phyloP scores from a whole-genome alignment of 2,113 vertebrate species.

The Lamprologus speciosus region DNA sequence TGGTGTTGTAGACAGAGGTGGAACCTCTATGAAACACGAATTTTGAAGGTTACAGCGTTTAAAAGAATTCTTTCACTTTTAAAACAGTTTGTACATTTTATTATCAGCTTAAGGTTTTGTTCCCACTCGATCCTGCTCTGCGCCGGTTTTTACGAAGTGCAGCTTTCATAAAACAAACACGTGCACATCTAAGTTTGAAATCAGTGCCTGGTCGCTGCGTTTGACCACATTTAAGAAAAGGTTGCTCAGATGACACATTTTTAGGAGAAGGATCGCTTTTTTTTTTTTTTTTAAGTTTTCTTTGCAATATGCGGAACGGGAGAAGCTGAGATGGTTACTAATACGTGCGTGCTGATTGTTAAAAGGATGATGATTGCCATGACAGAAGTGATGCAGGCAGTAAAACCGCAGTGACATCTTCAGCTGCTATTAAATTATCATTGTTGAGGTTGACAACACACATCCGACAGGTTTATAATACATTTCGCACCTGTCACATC shows the following conservation, averaged over 20 bases:
- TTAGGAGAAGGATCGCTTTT: background rate
- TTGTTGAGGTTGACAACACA: constrained; percentile 37
- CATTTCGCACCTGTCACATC: constrained; percentile 60
- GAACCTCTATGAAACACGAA: background rate
- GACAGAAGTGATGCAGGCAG: background rate
- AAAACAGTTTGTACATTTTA: background rate
- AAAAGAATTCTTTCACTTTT: background rate
- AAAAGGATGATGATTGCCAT: background rate
- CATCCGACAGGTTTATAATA: constrained; percentile 43
- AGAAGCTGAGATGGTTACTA: background rate
- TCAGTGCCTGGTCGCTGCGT: background rate
- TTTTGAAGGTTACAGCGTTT: background rate
- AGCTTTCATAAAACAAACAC: background rate
- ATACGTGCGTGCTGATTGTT: background rate
- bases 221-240: background rate
- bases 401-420: background rate
- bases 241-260: background rate
- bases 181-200: background rate
- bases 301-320: background rate
- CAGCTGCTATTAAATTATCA: constrained; percentile 37
- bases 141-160: background rate
- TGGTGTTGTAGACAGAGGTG: background rate
- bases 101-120: background rate
- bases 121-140: background rate
- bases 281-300: accelerated